Conservation (phyloP, 1,140 invertebrate species). For the Globodera ellingtonae region DNA sequence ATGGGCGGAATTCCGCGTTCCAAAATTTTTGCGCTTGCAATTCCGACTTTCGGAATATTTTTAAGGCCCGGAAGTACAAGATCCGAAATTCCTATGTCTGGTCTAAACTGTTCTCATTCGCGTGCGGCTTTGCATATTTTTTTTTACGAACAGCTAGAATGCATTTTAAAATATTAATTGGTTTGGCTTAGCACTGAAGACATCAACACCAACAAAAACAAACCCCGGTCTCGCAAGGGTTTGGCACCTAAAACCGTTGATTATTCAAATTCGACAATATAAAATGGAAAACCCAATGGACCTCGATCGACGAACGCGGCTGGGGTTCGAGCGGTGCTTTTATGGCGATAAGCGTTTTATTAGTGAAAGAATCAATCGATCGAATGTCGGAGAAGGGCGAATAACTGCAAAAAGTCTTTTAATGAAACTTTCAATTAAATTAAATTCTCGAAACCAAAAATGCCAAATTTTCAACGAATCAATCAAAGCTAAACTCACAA, state of each 20-base stretch:
- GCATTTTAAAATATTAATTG: too few relatives aligned
- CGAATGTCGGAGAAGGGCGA: slow-evolving; percentile 52
- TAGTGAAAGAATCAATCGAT: slow-evolving; percentile 41
- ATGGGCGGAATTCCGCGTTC: not conserved
- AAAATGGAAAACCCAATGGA: not conserved
- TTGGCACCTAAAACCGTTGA: not conserved
- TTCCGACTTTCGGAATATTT: not conserved
- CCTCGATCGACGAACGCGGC: slow-evolving; percentile 40
- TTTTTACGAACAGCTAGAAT: too few relatives aligned
- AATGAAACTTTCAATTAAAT: too few relatives aligned
- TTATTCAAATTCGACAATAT: not conserved
- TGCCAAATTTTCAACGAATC: not conserved
- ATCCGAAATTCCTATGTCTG: too few relatives aligned
- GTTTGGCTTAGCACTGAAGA: too few relatives aligned
- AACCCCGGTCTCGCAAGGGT: slow-evolving; percentile 39
- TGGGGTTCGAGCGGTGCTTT: slow-evolving; percentile 54
- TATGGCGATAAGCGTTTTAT: slow-evolving; percentile 56
- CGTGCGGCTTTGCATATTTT: too few relatives aligned
- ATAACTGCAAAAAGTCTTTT: slow-evolving; percentile 43
- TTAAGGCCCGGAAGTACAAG: too few relatives aligned
- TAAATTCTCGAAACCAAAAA: slow-evolving; percentile 1
- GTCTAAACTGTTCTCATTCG: too few relatives aligned
- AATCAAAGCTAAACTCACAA: slow-evolving; percentile 34
- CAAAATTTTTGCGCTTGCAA: too few relatives aligned
- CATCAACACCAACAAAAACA: not conserved